These are phyloP conservation scores for Perithous albicinctus DNA, from an alignment of 2,888 invertebrate genomes.

Conservation along the genomic window DNA sequence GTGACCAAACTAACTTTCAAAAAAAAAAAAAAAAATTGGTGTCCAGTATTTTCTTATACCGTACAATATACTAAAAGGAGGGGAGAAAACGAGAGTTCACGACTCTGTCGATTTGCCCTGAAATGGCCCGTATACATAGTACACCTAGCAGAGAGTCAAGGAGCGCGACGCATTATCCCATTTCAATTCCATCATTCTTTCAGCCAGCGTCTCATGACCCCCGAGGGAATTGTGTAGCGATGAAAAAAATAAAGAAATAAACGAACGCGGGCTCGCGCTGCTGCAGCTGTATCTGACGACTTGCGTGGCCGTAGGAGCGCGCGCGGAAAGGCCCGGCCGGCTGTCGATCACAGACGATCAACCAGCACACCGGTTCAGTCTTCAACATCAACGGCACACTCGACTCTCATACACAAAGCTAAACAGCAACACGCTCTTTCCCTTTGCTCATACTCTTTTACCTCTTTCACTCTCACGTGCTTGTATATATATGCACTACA, in stretches of 20 bases:
- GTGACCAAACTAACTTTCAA: no score
- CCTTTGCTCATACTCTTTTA: slow-evolving; percentile 27
- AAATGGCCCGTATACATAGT: no score
- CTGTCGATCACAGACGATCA: slow-evolving; percentile 56
- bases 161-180: slow-evolving; percentile 64
- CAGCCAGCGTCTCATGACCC: slow-evolving; percentile 67
- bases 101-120: no score
- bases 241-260: slow-evolving; percentile 28
- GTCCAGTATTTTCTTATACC: no score
- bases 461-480: slow-evolving; percentile 25
- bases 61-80: no score
- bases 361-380: slow-evolving; percentile 13
- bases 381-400: slow-evolving; percentile 36
- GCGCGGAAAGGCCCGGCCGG: slow-evolving; percentile 43
- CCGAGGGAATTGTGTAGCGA: slow-evolving; percentile 47
- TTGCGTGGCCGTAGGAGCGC: slow-evolving; percentile 58
- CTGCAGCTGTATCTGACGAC: slow-evolving; percentile 49
- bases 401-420: slow-evolving; percentile 15
- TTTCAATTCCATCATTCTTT: slow-evolving; percentile 68
- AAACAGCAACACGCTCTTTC: slow-evolving; percentile 24
- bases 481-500: neutral
- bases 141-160: slow-evolving; percentile 19
- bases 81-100: no score
- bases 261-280: slow-evolving; percentile 39
- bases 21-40: no score